Evolutionary conservation across 1,140 invertebrate genomes (phyloP).

Genomic region (Pseudomyrmex pallidus): DNA sequence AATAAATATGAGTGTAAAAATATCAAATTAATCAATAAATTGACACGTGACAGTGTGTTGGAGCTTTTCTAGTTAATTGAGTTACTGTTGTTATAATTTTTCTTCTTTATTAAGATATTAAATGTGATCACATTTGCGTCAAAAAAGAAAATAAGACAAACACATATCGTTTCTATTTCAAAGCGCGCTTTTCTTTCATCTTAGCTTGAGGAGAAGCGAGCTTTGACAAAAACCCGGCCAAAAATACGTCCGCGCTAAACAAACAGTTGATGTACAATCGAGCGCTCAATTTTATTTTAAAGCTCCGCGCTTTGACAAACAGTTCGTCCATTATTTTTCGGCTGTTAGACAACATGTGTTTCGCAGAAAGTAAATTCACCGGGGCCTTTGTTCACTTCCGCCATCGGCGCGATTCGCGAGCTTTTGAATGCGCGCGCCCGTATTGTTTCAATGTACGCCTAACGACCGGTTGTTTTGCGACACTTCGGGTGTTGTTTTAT

Average conservation of each 20-base stretch:
- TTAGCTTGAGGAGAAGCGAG: too few species aligned
- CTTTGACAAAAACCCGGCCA: neutral
- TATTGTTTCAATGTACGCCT: slow-evolving; percentile 23
- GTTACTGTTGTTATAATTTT: too few species aligned
- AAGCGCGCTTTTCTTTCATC: too few species aligned
- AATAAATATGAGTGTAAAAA: too few species aligned
- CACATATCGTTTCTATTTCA: too few species aligned
- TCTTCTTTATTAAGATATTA: too few species aligned
- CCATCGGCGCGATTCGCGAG: neutral
- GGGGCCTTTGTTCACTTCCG: neutral
- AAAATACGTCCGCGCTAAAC: neutral
- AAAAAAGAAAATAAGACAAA: too few species aligned
- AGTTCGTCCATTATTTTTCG: slow-evolving; percentile 29
- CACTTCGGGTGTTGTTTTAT: neutral
- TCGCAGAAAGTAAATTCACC: slow-evolving; percentile 9
- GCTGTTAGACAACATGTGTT: neutral
- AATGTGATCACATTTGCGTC: too few species aligned
- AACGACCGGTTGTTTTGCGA: too few species aligned
- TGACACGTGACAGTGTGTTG: too few species aligned
- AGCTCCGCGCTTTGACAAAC: neutral
- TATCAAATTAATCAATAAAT: too few species aligned
- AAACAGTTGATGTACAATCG: slow-evolving; percentile 29
- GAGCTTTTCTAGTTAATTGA: too few species aligned
- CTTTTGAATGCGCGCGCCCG: neutral
- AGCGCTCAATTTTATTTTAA: slow-evolving; percentile 35